Evolutionary conservation across 2,888 invertebrate species (phyloP).

Genomic region (Lasiommata megera): DNA sequence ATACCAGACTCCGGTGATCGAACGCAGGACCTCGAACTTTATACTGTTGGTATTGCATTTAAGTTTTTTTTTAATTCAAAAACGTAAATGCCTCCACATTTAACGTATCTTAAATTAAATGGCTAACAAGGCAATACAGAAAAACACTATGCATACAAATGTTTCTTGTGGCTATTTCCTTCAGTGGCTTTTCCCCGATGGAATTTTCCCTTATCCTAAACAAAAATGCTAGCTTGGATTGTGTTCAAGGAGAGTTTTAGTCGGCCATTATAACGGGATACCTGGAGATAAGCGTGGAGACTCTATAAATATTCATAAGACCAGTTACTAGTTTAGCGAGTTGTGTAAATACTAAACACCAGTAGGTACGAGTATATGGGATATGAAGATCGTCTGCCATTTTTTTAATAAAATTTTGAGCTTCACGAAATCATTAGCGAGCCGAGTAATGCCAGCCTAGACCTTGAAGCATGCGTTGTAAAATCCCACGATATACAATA

Average conservation of each 20-base stretch:
- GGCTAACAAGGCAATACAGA: not conserved
- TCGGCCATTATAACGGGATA: not conserved
- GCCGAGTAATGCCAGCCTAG: too few relatives aligned
- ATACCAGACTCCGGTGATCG: too few relatives aligned
- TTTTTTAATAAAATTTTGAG: too few relatives aligned
- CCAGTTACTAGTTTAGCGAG: slow-evolving; percentile 23
- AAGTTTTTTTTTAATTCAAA: not conserved
- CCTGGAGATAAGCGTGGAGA: slow-evolving; percentile 5
- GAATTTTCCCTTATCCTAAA: not conserved
- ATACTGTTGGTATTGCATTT: not conserved
- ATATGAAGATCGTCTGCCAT: too few relatives aligned
- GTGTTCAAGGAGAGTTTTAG: slow-evolving; percentile 4
- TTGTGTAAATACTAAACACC: slow-evolving; percentile 39
- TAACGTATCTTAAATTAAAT: not conserved
- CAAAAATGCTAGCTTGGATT: slow-evolving; percentile 2
- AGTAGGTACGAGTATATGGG: slow-evolving; percentile 38
- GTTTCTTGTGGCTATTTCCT: not conserved
- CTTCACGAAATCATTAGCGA: too few relatives aligned
- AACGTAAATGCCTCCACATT: not conserved
- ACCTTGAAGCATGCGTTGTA: too few relatives aligned
- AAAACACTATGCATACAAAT: slow-evolving; percentile 1
- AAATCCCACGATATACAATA: too few relatives aligned
- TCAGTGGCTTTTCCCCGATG: not conserved
- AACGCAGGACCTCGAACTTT: too few relatives aligned
- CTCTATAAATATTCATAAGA: slow-evolving; percentile 18